phyloP scores from a whole-genome alignment of 1,140 invertebrate genomes.

The Drosophila repletoides region DNA sequence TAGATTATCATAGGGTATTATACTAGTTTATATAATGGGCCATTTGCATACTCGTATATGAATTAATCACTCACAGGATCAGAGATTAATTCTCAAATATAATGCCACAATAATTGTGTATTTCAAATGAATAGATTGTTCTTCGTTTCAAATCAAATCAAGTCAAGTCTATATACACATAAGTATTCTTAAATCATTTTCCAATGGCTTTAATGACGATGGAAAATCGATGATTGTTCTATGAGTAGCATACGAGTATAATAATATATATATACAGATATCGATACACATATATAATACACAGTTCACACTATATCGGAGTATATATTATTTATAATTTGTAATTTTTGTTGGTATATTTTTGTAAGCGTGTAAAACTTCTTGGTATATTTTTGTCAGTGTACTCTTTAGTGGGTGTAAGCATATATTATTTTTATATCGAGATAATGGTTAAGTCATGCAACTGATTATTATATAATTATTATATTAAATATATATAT shows the following conservation, averaged over 20 bases:
- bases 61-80: slow-evolving; percentile 41
- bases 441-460: no score
- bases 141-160: slow-evolving; percentile 8
- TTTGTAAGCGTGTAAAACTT: slow-evolving; percentile 49
- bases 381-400: slow-evolving; percentile 53
- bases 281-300: slow-evolving; percentile 4
- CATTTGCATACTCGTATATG: slow-evolving; percentile 13
- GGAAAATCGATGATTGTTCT: slow-evolving; percentile 60
- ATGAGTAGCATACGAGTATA: slow-evolving; percentile 26
- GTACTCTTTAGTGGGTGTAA: slow-evolving; percentile 20
- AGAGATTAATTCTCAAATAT: neutral
- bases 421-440: neutral
- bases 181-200: slow-evolving; percentile 36
- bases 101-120: neutral
- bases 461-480: no score
- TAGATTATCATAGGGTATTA: slow-evolving; percentile 39
- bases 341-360: slow-evolving; percentile 67
- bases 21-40: slow-evolving; percentile 21
- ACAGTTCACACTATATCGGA: slow-evolving; percentile 10
- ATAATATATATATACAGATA: slow-evolving; percentile 19
- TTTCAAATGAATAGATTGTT: neutral
- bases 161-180: slow-evolving; percentile 24
- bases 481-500: neutral
- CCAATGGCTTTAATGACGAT: slow-evolving; percentile 68
- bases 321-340: slow-evolving; percentile 24